Percentiles rank a stretch among this genome's conserved stretches.
phyloP scores from a whole-genome alignment of 37 sponge, comb jelly and placozoan genomes.

The Corticium candelabrum region DNA sequence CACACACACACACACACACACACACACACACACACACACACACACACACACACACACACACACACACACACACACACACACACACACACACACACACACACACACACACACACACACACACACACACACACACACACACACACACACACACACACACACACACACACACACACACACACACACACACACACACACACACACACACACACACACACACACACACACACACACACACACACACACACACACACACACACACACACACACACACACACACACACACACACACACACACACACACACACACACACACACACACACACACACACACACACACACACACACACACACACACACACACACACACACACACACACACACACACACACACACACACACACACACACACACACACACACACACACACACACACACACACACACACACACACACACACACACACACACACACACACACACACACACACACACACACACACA shows the following conservation, averaged over 20 bases:
- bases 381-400: constrained; percentile 25
- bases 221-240: constrained; percentile 59
- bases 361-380: constrained; percentile 30
- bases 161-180: constrained; percentile 25
- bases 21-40: neutral
- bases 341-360: constrained; percentile 35
- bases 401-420: constrained; percentile 37
- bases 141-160: constrained; percentile 30
- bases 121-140: constrained; percentile 35
- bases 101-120: constrained; percentile 1
- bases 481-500: constrained; percentile 58
- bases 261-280: constrained; percentile 58
- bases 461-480: neutral
- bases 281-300: constrained; percentile 2
- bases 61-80: constrained; percentile 2
- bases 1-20: constrained; percentile 59
- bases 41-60: constrained; percentile 58
- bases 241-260: neutral
- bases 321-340: constrained; percentile 1
- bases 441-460: constrained; percentile 59
- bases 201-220: neutral
- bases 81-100: constrained; percentile 57
- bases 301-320: constrained; percentile 57
- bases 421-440: neutral
- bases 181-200: constrained; percentile 37